Evolutionary conservation across 2,113 vertebrate species (phyloP).

Genomic region (Osmerus eperlanus): DNA sequence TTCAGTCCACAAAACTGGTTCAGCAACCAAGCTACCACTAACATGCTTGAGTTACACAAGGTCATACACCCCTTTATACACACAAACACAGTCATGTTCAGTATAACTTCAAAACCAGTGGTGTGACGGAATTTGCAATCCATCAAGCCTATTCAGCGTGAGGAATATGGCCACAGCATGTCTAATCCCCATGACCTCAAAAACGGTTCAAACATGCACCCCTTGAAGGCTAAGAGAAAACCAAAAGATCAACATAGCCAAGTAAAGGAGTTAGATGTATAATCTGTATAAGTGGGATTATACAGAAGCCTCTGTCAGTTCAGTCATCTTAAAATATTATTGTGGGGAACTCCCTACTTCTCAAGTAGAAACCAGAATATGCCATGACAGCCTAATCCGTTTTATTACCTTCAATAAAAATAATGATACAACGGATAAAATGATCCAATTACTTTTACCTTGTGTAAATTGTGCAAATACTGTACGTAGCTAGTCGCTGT

Average conservation of each 20-base stretch:
- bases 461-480: too few relatives aligned
- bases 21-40: not conserved
- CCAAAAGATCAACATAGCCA: too few relatives aligned
- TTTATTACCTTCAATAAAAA: not conserved
- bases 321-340: too few relatives aligned
- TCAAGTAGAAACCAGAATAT: not conserved
- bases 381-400: not conserved
- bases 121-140: not conserved
- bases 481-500: too few relatives aligned
- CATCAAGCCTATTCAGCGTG: not conserved
- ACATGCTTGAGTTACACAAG: constrained; percentile 19
- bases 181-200: not conserved
- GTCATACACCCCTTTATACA: not conserved
- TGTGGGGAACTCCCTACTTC: too few relatives aligned
- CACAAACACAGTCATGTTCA: not conserved
- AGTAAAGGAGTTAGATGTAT: too few relatives aligned
- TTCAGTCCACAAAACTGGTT: not conserved
- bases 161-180: too few relatives aligned
- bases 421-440: not conserved
- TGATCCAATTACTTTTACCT: too few relatives aligned
- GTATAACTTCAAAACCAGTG: constrained; percentile 6
- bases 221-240: not conserved
- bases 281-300: too few relatives aligned
- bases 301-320: too few relatives aligned
- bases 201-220: not conserved